Conservation (phyloP, 2,888 invertebrate species). For the Dasypolia templi region DNA sequence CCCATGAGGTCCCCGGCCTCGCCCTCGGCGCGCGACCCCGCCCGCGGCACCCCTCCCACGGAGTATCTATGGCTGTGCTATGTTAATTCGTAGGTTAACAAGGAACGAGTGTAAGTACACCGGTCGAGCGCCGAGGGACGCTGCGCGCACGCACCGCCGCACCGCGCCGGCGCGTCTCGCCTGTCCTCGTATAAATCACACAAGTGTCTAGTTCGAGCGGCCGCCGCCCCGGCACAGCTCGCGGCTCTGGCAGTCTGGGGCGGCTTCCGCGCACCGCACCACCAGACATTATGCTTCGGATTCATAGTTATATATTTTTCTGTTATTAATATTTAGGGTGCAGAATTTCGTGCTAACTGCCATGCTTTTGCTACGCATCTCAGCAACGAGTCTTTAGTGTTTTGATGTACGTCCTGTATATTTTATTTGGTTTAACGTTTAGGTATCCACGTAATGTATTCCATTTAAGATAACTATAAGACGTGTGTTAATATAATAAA, state of each 20-base stretch:
- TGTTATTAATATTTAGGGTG: slow-evolving; percentile 87
- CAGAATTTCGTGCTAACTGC: slow-evolving; percentile 89
- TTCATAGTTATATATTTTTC: slow-evolving; percentile 83
- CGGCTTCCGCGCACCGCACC: slow-evolving; percentile 66
- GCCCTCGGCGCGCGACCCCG: slow-evolving; percentile 81
- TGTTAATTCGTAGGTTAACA: slow-evolving; percentile 86
- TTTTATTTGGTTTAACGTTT: slow-evolving; percentile 80
- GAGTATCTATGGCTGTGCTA: slow-evolving; percentile 88
- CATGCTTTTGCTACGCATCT: slow-evolving; percentile 88
- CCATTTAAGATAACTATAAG: slow-evolving; percentile 87
- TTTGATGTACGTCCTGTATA: slow-evolving; percentile 78
- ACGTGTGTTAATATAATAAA: slow-evolving; percentile 84
- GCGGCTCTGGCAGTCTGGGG: slow-evolving; percentile 39
- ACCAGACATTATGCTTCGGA: slow-evolving; percentile 79
- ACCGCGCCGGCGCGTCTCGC: slow-evolving; percentile 62
- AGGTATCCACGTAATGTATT: slow-evolving; percentile 87
- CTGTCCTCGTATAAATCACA: slow-evolving; percentile 69
- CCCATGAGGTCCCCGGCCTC: slow-evolving; percentile 75
- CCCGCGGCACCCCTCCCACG: slow-evolving; percentile 71
- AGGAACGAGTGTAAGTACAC: slow-evolving; percentile 76
- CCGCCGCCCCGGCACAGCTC: slow-evolving; percentile 55
- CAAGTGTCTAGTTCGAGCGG: slow-evolving; percentile 70
- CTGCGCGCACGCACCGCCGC: slow-evolving; percentile 63
- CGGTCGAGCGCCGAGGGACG: slow-evolving; percentile 82
- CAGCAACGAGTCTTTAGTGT: slow-evolving; percentile 84